A percentile compares a stretch with the other conserved stretches of the same genome.
These are phyloP conservation scores for Callyntrura guangdongensis DNA, from an alignment of 2,888 invertebrate species.

Conservation along the genomic window DNA sequence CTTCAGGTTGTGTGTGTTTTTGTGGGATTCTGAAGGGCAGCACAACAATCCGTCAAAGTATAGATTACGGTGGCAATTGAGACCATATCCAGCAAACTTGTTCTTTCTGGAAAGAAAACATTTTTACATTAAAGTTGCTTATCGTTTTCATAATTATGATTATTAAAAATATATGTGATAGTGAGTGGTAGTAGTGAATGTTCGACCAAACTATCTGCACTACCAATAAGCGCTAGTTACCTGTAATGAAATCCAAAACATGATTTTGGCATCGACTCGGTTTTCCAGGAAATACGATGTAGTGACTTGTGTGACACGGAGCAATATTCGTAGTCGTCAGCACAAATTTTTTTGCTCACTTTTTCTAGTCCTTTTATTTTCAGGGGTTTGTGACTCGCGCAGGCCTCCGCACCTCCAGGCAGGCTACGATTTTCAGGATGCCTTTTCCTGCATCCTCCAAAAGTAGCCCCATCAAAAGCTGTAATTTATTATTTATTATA, in stretches of 20 bases:
- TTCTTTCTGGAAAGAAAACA: conserved; percentile 74
- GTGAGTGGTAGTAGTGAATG: too few species aligned
- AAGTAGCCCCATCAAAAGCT: conserved; percentile 40
- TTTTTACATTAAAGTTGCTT: background rate
- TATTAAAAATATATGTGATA: too few species aligned
- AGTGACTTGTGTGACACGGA: conserved; percentile 80
- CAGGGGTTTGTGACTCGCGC: conserved; percentile 80
- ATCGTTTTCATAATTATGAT: too few species aligned
- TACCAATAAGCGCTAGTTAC: conserved; percentile 60
- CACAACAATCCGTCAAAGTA: conserved; percentile 83
- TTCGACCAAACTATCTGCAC: background rate
- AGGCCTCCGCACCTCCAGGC: conserved; percentile 79
- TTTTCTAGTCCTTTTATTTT: conserved; percentile 79
- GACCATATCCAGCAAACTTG: conserved; percentile 83
- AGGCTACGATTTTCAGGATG: conserved; percentile 78
- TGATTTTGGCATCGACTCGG: conserved; percentile 81
- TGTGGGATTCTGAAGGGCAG: conserved; percentile 72
- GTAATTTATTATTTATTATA: background rate
- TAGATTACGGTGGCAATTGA: conserved; percentile 80
- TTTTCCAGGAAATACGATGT: conserved; percentile 81
- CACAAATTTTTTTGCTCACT: conserved; percentile 79
- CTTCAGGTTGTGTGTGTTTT: conserved; percentile 51
- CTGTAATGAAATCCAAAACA: conserved; percentile 82
- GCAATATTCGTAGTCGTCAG: conserved; percentile 81
- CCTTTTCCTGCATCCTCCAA: conserved; percentile 80